phyloP scores from a whole-genome alignment of 2,113 vertebrate genomes.

The Fregata magnificens region DNA sequence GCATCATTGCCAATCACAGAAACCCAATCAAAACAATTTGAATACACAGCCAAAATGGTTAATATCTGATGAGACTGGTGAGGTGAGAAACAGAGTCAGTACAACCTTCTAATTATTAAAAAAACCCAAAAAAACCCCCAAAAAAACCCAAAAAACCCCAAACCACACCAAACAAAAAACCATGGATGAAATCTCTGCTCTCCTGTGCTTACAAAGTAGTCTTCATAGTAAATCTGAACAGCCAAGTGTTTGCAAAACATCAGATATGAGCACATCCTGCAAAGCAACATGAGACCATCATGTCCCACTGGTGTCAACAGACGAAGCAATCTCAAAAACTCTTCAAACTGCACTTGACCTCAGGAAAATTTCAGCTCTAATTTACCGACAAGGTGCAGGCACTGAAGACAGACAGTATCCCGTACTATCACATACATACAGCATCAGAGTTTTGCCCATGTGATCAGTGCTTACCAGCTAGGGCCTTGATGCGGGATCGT shows the following conservation, averaged over 20 bases:
- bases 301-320: fast-evolving
- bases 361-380: background rate
- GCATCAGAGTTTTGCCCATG: background rate
- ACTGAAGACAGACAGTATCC: background rate
- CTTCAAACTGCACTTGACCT: background rate
- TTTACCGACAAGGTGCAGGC: background rate
- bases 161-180: background rate
- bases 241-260: background rate
- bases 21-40: background rate
- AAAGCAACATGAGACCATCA: background rate
- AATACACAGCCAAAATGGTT: background rate
- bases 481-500: conserved; percentile 93
- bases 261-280: background rate
- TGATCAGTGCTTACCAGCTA: conserved; percentile 82
- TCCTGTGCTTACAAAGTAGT: background rate
- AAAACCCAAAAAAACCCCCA: background rate
- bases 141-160: background rate
- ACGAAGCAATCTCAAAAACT: background rate
- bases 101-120: background rate
- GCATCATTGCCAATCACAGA: background rate
- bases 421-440: fast-evolving
- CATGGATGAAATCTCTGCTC: background rate
- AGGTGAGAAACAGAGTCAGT: background rate
- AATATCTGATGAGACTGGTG: background rate
- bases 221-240: background rate